These are phyloP conservation scores for Brachyhypopomus gauderio DNA, from an alignment of 2,113 vertebrate genomes.

Conservation along the genomic window DNA sequence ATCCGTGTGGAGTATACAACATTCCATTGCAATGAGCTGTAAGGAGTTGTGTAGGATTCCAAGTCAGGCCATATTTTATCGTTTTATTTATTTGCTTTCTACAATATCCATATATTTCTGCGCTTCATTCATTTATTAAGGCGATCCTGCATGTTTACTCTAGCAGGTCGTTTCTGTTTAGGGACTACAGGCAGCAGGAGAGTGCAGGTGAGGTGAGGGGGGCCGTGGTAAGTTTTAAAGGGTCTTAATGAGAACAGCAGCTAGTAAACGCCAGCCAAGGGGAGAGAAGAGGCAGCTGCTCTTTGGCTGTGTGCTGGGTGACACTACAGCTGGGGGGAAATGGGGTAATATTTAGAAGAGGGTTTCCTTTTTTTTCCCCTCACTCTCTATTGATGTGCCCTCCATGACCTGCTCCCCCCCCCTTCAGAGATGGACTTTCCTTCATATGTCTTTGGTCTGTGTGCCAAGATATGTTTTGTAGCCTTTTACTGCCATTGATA, in stretches of 20 bases:
- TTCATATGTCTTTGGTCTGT: no score
- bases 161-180: background rate
- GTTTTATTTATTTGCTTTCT: no score
- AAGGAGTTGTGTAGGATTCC: background rate
- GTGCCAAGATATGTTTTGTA: background rate
- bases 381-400: no score
- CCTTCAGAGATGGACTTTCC: slow-evolving; percentile 47
- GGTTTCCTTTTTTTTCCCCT: background rate
- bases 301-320: slow-evolving; percentile 4
- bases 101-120: background rate
- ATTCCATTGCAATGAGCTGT: slow-evolving; percentile 22
- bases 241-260: background rate
- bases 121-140: background rate
- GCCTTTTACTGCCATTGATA: background rate
- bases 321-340: background rate
- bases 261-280: slow-evolving; percentile 2
- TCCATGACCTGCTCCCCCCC: background rate
- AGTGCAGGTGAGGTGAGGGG: background rate
- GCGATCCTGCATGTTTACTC: background rate
- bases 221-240: background rate
- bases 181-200: background rate
- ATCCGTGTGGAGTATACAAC: background rate
- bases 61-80: background rate
- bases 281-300: slow-evolving; percentile 26
- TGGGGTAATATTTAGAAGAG: background rate